Evolutionary conservation across 2,888 invertebrate genomes (phyloP).

Genomic region (Apamea monoglypha): DNA sequence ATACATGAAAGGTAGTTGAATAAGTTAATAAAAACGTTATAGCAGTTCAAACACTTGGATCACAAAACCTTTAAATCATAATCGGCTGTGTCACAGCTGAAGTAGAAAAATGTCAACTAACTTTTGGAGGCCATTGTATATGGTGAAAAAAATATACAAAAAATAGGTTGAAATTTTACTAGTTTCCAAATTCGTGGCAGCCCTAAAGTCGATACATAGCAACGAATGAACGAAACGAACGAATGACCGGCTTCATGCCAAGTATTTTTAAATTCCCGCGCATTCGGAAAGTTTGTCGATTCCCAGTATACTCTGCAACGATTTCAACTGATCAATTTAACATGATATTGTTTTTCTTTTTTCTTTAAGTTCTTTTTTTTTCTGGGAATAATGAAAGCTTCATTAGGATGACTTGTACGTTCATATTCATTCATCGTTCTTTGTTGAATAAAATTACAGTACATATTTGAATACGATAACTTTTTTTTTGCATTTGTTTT

Average conservation of each 20-base stretch:
- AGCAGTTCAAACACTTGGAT: no score
- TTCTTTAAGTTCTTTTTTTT: neutral
- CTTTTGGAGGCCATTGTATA: no score
- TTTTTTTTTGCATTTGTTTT: neutral
- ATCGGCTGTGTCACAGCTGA: no score
- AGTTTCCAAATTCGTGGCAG: conserved; percentile 45
- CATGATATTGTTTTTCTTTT: conserved; percentile 37
- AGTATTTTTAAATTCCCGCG: conserved; percentile 72
- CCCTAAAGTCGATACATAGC: conserved; percentile 68
- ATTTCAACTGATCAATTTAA: conserved; percentile 51
- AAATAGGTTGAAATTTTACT: neutral
- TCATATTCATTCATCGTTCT: neutral
- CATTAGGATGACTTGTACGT: neutral
- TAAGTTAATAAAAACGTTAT: no score
- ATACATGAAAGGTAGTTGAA: no score
- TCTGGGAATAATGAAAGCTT: conserved; percentile 9
- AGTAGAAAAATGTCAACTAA: no score
- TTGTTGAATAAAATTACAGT: neutral
- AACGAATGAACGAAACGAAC: conserved; percentile 69
- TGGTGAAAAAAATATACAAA: neutral
- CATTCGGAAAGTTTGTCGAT: conserved; percentile 58
- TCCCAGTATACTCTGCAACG: conserved; percentile 36
- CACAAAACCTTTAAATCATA: no score
- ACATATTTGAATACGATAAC: neutral
- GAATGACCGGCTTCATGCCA: conserved; percentile 69